Evolutionary conservation across 2,888 invertebrate genomes (phyloP).

Genomic region (Drosophila colorata): DNA sequence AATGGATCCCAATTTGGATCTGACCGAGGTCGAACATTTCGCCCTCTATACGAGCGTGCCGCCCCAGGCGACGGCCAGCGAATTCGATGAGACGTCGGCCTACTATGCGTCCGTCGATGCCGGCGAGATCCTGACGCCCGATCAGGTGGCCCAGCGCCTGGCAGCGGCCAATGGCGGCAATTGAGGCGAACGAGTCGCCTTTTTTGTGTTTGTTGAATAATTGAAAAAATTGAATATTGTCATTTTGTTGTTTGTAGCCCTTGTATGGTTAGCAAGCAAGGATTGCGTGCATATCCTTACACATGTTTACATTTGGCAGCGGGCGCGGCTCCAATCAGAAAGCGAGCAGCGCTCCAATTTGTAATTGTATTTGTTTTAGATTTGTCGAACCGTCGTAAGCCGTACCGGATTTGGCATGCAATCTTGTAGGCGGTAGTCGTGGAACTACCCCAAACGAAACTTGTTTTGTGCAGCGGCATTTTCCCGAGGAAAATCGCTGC

Average conservation of each 20-base stretch:
- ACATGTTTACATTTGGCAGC: constrained; percentile 40
- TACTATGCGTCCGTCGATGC: constrained; percentile 94
- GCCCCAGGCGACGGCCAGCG: constrained; percentile 93
- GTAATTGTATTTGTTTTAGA: constrained; percentile 59
- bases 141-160: constrained; percentile 84
- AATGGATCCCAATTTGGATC: constrained; percentile 87
- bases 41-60: constrained; percentile 94
- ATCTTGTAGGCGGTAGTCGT: constrained; percentile 34
- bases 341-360: constrained; percentile 29
- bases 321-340: constrained; percentile 2
- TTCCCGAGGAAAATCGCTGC: constrained; percentile 28
- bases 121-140: constrained; percentile 88
- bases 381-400: constrained; percentile 3
- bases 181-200: constrained; percentile 39
- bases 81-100: constrained; percentile 94
- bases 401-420: constrained; percentile 21
- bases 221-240: constrained; percentile 8
- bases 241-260: constrained; percentile 30
- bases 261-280: constrained; percentile 15
- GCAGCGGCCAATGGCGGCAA: constrained; percentile 77
- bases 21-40: constrained; percentile 95
- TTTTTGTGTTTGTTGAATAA: constrained; percentile 42
- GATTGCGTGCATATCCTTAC: constrained; percentile 9
- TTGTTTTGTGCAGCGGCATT: constrained; percentile 35
- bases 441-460: constrained; percentile 30